Conservation (phyloP, 2,113 vertebrate genomes). For the Octodon degus region DNA sequence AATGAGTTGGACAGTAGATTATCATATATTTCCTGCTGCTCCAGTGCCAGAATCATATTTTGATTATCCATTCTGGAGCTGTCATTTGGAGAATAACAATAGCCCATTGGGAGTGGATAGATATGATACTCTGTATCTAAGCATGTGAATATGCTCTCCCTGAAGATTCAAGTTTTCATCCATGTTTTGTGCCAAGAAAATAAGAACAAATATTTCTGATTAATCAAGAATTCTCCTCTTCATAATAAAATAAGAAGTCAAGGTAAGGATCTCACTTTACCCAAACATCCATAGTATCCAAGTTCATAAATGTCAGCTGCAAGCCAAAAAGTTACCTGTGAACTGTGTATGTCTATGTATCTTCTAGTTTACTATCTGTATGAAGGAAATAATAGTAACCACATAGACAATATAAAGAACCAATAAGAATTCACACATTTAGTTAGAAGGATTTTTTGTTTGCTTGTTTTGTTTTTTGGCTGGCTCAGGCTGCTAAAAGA, state of each 20-base stretch:
- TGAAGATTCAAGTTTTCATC: slow-evolving; percentile 7
- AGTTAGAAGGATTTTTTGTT: too few relatives aligned
- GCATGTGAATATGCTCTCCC: not conserved
- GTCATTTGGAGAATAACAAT: not conserved
- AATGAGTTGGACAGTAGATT: not conserved
- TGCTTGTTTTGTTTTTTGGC: too few relatives aligned
- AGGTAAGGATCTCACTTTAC: not conserved
- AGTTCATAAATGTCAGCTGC: slow-evolving; percentile 22
- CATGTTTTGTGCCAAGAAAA: not conserved
- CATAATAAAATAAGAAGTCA: slow-evolving; percentile 11
- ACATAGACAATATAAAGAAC: not conserved
- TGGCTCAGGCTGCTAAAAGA: too few relatives aligned
- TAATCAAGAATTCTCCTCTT: slow-evolving; percentile 31
- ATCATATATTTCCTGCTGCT: not conserved
- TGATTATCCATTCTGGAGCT: not conserved
- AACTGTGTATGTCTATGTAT: not conserved
- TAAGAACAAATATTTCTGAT: not conserved
- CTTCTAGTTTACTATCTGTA: not conserved
- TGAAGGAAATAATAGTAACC: not conserved
- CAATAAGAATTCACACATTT: not conserved
- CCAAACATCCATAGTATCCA: not conserved
- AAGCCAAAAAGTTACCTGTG: slow-evolving; percentile 12
- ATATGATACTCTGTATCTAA: not conserved
- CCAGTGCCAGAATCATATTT: not conserved
- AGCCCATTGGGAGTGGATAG: not conserved